Percentiles rank a stretch among this genome's conserved stretches.
Evolutionary conservation across 1,140 invertebrate genomes (phyloP).

Genomic region (Lepidurus packardi): DNA sequence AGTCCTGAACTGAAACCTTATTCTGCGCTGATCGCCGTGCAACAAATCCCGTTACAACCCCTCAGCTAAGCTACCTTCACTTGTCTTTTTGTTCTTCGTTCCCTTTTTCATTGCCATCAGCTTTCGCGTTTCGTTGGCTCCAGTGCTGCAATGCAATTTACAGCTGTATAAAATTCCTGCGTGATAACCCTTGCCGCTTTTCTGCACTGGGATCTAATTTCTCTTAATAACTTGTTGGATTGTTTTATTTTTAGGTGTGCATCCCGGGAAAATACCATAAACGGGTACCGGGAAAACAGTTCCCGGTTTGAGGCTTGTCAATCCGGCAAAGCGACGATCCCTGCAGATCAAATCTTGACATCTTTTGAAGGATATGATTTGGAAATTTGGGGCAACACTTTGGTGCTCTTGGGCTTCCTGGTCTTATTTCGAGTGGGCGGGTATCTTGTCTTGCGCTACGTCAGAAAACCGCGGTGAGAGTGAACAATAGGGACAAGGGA

Average conservation of each 20-base stretch:
- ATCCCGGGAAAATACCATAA: constrained; percentile 35
- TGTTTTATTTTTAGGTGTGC: no score
- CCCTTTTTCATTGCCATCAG: constrained; percentile 4
- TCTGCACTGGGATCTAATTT: no score
- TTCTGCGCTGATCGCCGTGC: not conserved
- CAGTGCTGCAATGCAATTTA: not conserved
- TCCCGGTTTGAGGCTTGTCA: constrained; percentile 62
- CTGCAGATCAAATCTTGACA: constrained; percentile 60
- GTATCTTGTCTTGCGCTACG: constrained; percentile 66
- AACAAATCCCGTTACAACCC: constrained; percentile 12
- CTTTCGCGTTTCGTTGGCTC: not conserved
- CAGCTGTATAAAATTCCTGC: no score
- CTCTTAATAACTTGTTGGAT: no score
- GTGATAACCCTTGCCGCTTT: no score
- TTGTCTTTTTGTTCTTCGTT: constrained; percentile 24
- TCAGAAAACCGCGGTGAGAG: constrained; percentile 52
- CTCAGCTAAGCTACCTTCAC: constrained; percentile 26
- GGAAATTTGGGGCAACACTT: constrained; percentile 69
- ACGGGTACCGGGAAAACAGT: constrained; percentile 56
- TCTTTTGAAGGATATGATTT: constrained; percentile 47
- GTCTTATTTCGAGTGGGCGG: constrained; percentile 65
- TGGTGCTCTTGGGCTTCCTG: constrained; percentile 65
- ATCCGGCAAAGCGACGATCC: constrained; percentile 50
- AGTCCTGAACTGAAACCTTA: constrained; percentile 50
- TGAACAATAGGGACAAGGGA: not conserved